phyloP scores from a whole-genome alignment of 2,888 invertebrate genomes.

The Andrena marginata region DNA sequence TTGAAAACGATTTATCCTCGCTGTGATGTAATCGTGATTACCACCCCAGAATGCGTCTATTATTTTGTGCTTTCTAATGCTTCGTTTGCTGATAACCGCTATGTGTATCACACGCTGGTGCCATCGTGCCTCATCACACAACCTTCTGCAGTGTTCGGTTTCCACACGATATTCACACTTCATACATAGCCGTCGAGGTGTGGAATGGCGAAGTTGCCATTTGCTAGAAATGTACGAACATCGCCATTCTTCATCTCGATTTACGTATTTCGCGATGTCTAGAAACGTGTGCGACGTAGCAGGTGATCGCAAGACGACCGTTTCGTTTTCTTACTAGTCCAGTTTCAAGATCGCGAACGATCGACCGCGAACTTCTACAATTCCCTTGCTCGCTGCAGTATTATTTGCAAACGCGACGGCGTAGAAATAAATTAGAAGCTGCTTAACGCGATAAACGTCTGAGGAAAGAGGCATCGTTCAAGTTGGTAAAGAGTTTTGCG shows the following conservation, averaged over 20 bases:
- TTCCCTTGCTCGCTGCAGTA: too few species aligned
- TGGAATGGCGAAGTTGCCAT: constrained; percentile 30
- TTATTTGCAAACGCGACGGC: too few species aligned
- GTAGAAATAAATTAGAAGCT: too few species aligned
- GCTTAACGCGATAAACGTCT: background rate
- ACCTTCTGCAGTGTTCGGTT: constrained; percentile 12
- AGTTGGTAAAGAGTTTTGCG: constrained; percentile 23
- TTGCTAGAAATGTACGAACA: background rate
- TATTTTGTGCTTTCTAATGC: constrained; percentile 50
- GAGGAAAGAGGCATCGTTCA: background rate
- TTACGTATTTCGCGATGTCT: constrained; percentile 22
- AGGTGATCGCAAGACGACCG: constrained; percentile 28
- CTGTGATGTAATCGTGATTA: constrained; percentile 33
- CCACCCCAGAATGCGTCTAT: constrained; percentile 20
- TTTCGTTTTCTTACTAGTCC: background rate
- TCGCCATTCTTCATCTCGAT: constrained; percentile 38
- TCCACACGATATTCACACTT: constrained; percentile 7
- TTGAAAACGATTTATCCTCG: constrained; percentile 55
- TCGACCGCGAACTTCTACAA: too few species aligned
- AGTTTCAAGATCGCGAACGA: too few species aligned
- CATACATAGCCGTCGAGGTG: background rate
- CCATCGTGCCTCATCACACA: constrained; percentile 20
- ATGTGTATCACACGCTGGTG: constrained; percentile 37
- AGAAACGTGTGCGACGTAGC: background rate
- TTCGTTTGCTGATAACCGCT: constrained; percentile 39